Percentiles rank a stretch among this genome's conserved stretches.
Evolutionary conservation across 1,140 invertebrate species (phyloP).

Genomic region (Choristoneura fumiferana): DNA sequence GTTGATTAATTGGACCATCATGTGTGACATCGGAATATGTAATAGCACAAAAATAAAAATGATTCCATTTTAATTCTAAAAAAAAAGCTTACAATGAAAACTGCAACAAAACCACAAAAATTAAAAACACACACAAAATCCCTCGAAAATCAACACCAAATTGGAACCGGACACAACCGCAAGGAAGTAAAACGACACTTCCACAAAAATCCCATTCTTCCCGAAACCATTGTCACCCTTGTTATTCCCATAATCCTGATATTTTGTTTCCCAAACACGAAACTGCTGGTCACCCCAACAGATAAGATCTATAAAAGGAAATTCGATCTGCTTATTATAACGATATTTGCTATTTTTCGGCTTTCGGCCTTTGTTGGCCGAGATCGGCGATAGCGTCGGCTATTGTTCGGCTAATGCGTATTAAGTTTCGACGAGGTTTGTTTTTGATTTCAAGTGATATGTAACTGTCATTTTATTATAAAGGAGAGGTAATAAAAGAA

Average conservation of each 20-base stretch:
- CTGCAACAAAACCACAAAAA: conserved; percentile 16
- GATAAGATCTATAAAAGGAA: conserved; percentile 55
- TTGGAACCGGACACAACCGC: conserved; percentile 43
- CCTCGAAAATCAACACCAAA: conserved; percentile 19
- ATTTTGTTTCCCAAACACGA: conserved; percentile 43
- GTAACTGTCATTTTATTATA: conserved; percentile 40
- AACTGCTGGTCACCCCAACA: conserved; percentile 53
- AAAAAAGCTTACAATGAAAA: neutral
- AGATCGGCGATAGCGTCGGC: conserved; percentile 52
- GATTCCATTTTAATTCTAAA: too few species aligned
- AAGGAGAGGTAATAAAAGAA: conserved; percentile 24
- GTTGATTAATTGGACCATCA: too few species aligned
- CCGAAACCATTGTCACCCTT: conserved; percentile 30
- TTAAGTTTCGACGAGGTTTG: conserved; percentile 45
- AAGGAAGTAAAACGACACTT: conserved; percentile 43
- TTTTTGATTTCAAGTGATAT: conserved; percentile 41
- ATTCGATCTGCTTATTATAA: conserved; percentile 69
- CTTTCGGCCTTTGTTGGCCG: conserved; percentile 42
- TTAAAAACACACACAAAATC: neutral
- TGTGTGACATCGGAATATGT: too few species aligned
- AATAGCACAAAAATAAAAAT: too few species aligned
- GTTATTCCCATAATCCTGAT: neutral
- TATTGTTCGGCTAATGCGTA: conserved; percentile 47
- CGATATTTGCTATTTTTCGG: conserved; percentile 64
- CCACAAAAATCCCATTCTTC: conserved; percentile 36